Base-by-base conservation (phyloP, 2,113 vertebrate genomes). In the Apistogramma diplotaenia region DNA sequence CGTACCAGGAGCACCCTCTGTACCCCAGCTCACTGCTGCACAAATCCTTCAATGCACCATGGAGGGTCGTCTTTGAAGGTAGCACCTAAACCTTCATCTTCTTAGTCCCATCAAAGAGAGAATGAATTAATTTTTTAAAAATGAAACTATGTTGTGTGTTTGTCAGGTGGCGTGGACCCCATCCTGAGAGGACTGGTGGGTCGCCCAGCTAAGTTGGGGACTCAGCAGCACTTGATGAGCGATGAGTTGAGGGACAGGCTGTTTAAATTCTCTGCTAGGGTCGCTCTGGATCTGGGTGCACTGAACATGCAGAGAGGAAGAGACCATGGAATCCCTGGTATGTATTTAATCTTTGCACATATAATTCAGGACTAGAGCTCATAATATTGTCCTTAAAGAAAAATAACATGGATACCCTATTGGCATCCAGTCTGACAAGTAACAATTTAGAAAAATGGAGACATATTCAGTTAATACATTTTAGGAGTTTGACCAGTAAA, bases 51-150 rank as follows among this genome's bases (percentile, higher is more conserved):
- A 96, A 96, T 60, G 65, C 97, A 16, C 87, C 94, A 2, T 98
- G 97, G 97, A 96, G 97, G 62, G 54, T 97, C 0, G 1, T 96
- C 27, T 91, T 91, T 85, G 94, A 96, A 94, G 97, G 97, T 97
- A 79, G n/a, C 27, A 9, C 10, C 3, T 6, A n/a, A 2, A 56
- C 49, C 10, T 31, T 15, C 9, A 60, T 60, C 13, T 55, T 74
- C 0, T 49, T n/a, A 19, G 12, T 33, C 9, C 1, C 53, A 56
- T 8, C 3, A 5, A n/a, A 1, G 37, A 43, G 5, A 71, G 21
- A 60, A 6, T 21, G 3, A 53, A 33, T n/a, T 1, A 8, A 2
- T 3, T 31, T 62, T 12, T 51, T n/a, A 6, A 49, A 31, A 33
- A 29, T 73, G 4, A 8, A 58, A 31, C 58, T 0, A 1, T 81